Conservation (phyloP, 2,113 vertebrate species). For the Gobiocypris rarus region DNA sequence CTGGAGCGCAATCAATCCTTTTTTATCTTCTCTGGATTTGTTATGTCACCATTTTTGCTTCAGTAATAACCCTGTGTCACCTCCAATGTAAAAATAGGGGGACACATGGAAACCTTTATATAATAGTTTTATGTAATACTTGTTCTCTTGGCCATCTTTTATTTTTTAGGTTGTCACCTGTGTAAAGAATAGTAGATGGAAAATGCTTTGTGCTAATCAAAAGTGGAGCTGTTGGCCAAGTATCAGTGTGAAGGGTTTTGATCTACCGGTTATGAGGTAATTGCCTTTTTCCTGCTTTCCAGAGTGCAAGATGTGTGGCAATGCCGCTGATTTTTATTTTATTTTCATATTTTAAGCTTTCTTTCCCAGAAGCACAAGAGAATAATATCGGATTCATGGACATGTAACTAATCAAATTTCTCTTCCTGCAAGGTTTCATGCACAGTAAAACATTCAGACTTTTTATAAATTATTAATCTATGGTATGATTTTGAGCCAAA, state of each 20-base stretch:
- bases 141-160: background rate
- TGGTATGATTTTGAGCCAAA: conserved; percentile 30
- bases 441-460: conserved; percentile 22
- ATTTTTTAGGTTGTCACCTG: background rate
- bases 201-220: background rate
- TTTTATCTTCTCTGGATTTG: conserved; percentile 72
- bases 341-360: background rate
- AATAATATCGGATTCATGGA: background rate
- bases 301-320: too few relatives aligned
- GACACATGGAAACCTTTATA: conserved; percentile 56
- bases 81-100: conserved; percentile 44
- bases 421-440: background rate
- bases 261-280: background rate
- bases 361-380: background rate
- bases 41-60: conserved; percentile 68
- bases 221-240: background rate
- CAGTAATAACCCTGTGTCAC: conserved; percentile 73
- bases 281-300: background rate
- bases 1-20: conserved; percentile 72
- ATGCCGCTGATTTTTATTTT: background rate
- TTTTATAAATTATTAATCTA: conserved; percentile 50
- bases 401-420: conserved; percentile 12
- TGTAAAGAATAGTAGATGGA: background rate
- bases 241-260: conserved; percentile 16
- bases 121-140: background rate